Conservation (phyloP, 2,113 vertebrate genomes). For the Pelodiscus sinensis region DNA sequence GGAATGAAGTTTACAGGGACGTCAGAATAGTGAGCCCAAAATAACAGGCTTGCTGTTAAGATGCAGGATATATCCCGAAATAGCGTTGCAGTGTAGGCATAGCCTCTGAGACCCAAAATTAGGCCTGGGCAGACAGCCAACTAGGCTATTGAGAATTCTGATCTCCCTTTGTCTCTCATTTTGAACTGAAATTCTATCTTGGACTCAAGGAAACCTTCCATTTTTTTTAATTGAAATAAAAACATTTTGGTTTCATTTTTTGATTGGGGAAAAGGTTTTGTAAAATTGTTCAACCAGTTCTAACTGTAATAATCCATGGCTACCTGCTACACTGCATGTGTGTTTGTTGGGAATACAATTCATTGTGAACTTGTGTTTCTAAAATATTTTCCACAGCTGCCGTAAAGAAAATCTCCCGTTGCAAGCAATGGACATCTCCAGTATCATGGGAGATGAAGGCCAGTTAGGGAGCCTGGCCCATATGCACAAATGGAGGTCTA, state of each 20-base stretch:
- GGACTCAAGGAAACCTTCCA: not conserved
- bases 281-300: not conserved
- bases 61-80: no score
- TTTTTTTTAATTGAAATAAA: not conserved
- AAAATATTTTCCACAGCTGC: not conserved
- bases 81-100: no score
- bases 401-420: not conserved
- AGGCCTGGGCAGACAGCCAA: not conserved
- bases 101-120: not conserved
- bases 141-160: not conserved
- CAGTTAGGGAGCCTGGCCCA: not conserved
- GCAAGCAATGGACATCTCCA: not conserved
- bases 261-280: not conserved
- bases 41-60: no score
- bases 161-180: not conserved
- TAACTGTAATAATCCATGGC: not conserved
- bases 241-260: not conserved
- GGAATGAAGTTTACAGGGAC: no score
- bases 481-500: not conserved
- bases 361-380: rapidly evolving
- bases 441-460: not conserved
- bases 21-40: no score
- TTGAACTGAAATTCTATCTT: not conserved
- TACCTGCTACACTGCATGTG: rapidly evolving
- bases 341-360: rapidly evolving